Evolutionary conservation across 2,113 vertebrate species (phyloP).

Genomic region (Melospiza melodia): DNA sequence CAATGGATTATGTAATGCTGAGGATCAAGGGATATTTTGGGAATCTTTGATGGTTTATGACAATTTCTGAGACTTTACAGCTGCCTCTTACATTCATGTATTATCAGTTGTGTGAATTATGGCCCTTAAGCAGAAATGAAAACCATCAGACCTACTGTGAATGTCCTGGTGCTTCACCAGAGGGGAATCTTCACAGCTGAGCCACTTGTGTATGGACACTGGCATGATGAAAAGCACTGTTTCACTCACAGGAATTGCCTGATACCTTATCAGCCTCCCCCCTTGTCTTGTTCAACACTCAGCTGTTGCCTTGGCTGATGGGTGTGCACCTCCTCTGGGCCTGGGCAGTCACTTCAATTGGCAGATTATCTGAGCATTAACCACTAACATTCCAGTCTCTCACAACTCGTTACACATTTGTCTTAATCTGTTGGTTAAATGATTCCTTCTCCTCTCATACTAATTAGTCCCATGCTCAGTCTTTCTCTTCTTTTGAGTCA

Average conservation of each 20-base stretch:
- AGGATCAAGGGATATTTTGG: background rate
- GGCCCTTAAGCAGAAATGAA: background rate
- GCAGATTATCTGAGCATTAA: background rate
- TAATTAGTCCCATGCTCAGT: background rate
- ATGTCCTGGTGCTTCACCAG: background rate
- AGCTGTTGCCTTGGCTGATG: background rate
- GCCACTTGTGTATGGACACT: background rate
- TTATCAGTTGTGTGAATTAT: background rate
- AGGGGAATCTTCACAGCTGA: background rate
- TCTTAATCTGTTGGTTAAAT: background rate
- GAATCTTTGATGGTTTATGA: background rate
- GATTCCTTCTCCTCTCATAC: background rate
- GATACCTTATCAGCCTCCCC: background rate
- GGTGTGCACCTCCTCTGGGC: background rate
- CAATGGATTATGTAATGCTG: background rate
- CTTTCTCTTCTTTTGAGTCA: background rate
- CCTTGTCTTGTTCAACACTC: background rate
- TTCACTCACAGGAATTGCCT: background rate
- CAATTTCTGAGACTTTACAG: background rate
- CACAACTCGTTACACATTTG: background rate
- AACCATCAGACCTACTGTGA: background rate
- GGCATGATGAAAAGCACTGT: background rate
- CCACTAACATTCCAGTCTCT: background rate
- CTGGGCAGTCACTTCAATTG: background rate
- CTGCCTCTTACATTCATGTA: background rate